Percentiles rank a stretch among this genome's conserved stretches.
These are phyloP conservation scores for Metalampra italica DNA, from an alignment of 2,888 invertebrate species.

Conservation along the genomic window DNA sequence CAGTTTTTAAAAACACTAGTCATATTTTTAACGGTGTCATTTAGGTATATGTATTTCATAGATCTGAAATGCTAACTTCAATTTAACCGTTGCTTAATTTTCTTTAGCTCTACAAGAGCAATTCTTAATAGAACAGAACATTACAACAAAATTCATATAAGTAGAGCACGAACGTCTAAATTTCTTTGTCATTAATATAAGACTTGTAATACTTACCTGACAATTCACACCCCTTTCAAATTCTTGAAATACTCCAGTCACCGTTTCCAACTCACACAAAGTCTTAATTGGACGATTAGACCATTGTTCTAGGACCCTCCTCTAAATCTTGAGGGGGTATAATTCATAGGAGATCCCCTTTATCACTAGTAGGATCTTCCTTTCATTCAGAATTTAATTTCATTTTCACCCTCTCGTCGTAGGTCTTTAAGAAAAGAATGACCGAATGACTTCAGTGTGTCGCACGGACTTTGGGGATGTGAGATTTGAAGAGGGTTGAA, in stretches of 20 bases:
- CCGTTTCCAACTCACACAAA: constrained; percentile 55
- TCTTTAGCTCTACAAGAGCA: too few species aligned
- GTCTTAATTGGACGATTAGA: constrained; percentile 75
- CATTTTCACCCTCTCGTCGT: constrained; percentile 67
- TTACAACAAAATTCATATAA: too few species aligned
- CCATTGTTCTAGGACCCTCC: constrained; percentile 67
- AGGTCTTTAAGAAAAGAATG: constrained; percentile 67
- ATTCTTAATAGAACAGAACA: too few species aligned
- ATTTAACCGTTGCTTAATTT: too few species aligned
- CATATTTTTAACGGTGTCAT: background rate
- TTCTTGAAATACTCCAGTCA: constrained; percentile 37
- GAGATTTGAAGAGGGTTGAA: constrained; percentile 44
- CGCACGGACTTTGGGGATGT: constrained; percentile 38
- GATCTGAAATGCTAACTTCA: too few species aligned
- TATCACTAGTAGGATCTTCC: constrained; percentile 64
- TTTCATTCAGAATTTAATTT: constrained; percentile 77
- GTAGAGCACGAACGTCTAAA: too few species aligned
- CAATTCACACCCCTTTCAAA: constrained; percentile 26
- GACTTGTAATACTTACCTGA: background rate
- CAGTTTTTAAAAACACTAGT: background rate
- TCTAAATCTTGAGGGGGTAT: constrained; percentile 53
- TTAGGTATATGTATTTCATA: background rate
- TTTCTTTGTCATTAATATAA: too few species aligned
- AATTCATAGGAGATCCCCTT: constrained; percentile 70
- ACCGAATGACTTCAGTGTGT: constrained; percentile 60